A percentile compares a stretch with the other conserved stretches of the same genome.
Conservation (phyloP, 2,113 vertebrate genomes). For the Struthidea cinerea region DNA sequence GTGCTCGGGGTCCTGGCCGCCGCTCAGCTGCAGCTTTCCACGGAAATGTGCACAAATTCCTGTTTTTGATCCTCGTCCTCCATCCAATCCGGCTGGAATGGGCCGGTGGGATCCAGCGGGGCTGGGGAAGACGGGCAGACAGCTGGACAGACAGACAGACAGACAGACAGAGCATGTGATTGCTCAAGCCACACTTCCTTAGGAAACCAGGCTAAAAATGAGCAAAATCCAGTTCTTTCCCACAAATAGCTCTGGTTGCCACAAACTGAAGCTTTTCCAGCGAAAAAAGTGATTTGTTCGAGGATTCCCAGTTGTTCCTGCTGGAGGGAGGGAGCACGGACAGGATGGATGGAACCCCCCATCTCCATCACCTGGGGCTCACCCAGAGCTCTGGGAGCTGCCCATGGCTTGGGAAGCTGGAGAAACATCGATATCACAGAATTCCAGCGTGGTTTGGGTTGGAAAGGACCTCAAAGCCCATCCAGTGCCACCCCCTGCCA, state of each 20-base stretch:
- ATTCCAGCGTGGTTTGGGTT: neutral
- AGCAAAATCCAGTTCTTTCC: slow-evolving; percentile 3
- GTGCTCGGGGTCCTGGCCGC: accelerated
- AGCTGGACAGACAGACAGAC: neutral
- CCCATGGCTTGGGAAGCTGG: neutral
- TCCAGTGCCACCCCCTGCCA: neutral
- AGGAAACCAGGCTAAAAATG: slow-evolving; percentile 44
- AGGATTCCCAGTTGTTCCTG: neutral
- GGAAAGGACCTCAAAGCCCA: neutral
- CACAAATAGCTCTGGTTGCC: neutral
- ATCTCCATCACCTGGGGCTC: neutral
- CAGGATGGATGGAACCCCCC: neutral
- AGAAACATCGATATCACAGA: accelerated
- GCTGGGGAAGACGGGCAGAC: neutral
- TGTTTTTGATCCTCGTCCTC: neutral
- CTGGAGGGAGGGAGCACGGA: neutral
- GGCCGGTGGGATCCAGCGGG: neutral
- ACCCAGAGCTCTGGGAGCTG: neutral
- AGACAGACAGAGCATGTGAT: neutral
- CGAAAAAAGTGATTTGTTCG: neutral
- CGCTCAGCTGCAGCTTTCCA: neutral
- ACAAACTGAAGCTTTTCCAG: neutral
- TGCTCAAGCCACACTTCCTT: slow-evolving; percentile 48
- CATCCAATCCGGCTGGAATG: accelerated
- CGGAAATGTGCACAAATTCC: neutral